phyloP scores from a whole-genome alignment of 1,140 invertebrate species.

The Neodiprion lecontei region DNA sequence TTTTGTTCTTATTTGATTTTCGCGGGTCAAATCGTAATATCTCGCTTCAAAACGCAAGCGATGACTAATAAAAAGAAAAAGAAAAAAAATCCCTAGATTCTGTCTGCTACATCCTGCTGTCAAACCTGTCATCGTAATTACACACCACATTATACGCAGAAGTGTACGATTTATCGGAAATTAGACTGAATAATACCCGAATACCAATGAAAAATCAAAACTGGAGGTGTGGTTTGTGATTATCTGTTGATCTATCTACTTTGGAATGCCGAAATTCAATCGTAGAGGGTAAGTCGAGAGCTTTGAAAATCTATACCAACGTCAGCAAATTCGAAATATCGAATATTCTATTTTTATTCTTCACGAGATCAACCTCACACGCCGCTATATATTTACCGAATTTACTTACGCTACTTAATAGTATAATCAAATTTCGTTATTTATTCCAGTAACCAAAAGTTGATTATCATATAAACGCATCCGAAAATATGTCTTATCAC shows the following conservation, averaged over 20 bases:
- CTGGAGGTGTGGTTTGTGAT: background rate
- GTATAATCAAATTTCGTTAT: too few species aligned
- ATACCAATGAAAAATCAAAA: constrained; percentile 23
- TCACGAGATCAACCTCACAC: too few species aligned
- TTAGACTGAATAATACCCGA: constrained; percentile 13
- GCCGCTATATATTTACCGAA: too few species aligned
- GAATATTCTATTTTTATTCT: background rate
- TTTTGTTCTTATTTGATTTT: background rate
- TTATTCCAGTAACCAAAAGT: too few species aligned
- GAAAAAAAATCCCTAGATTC: constrained; percentile 34
- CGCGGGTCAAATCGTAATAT: background rate
- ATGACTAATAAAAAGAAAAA: background rate
- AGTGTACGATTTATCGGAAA: constrained; percentile 18
- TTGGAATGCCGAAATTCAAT: background rate
- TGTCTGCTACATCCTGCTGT: constrained; percentile 41
- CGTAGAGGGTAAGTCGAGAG: background rate
- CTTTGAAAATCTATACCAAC: background rate
- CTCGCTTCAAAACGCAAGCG: background rate
- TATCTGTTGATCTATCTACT: background rate
- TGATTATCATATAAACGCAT: too few species aligned
- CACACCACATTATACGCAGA: constrained; percentile 24
- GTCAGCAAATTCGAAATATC: constrained; percentile 2
- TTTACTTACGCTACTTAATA: too few species aligned
- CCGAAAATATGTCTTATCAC: too few species aligned
- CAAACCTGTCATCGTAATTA: constrained; percentile 31